These are phyloP conservation scores for Micoletzkya japonica DNA, from an alignment of 2,888 invertebrate genomes.

Conservation along the genomic window DNA sequence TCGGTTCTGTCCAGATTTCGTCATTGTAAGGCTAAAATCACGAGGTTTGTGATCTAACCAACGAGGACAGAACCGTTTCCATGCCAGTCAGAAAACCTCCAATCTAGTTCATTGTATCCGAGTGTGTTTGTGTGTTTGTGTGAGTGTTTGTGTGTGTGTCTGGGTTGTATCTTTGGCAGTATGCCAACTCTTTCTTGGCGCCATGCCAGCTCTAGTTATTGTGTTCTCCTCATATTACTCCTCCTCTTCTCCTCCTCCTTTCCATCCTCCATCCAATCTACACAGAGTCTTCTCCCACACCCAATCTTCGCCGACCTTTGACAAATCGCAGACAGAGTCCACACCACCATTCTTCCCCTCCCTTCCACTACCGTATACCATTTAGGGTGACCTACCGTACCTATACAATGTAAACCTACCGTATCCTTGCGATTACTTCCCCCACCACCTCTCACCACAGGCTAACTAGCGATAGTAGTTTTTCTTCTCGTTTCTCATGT, in stretches of 20 bases:
- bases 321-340: not conserved
- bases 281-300: constrained; percentile 7
- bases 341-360: constrained; percentile 3
- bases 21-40: too few relatives aligned
- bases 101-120: not conserved
- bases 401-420: constrained; percentile 8
- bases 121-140: constrained; percentile 10
- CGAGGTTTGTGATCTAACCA: too few relatives aligned
- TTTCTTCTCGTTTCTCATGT: too few relatives aligned
- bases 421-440: constrained; percentile 18
- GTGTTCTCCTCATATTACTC: too few relatives aligned
- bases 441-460: not conserved
- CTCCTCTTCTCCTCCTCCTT: not conserved
- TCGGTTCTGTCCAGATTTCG: too few relatives aligned
- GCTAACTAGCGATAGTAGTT: too few relatives aligned
- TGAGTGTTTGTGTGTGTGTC: not conserved
- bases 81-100: too few relatives aligned
- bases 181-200: too few relatives aligned
- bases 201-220: too few relatives aligned
- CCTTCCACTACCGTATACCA: constrained; percentile 22
- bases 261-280: not conserved
- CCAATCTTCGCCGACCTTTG: not conserved
- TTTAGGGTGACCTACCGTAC: constrained; percentile 7
- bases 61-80: too few relatives aligned
- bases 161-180: not conserved